Evolutionary conservation across 1,140 invertebrate genomes (phyloP).

Genomic region (Drosophila mojavensis): DNA sequence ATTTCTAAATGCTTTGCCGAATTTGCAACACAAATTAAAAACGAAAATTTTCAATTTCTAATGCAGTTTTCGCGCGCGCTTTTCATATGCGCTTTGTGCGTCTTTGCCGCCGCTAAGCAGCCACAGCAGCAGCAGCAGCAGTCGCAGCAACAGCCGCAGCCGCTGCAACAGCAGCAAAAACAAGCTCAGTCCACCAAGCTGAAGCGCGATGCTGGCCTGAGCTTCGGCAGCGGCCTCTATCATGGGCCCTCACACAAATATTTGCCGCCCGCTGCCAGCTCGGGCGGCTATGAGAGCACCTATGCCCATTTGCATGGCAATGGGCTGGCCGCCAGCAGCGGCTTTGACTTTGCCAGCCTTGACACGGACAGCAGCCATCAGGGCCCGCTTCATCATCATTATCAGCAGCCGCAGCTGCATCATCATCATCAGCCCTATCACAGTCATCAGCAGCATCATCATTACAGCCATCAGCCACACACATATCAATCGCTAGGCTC

Average conservation of each 20-base stretch:
- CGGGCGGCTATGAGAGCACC: constrained; percentile 41
- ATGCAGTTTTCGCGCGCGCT: constrained; percentile 20
- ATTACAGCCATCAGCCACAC: constrained; percentile 18
- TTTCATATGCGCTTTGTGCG: constrained; percentile 8
- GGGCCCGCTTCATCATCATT: constrained; percentile 6
- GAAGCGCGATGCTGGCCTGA: constrained; percentile 48
- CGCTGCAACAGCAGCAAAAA: constrained; percentile 15
- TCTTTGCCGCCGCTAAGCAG: constrained; percentile 20
- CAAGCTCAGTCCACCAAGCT: constrained; percentile 24
- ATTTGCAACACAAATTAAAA: not conserved
- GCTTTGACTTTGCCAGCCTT: constrained; percentile 59
- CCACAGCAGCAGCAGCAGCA: not conserved
- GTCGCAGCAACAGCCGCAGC: constrained; percentile 16
- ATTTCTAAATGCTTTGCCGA: constrained; percentile 1
- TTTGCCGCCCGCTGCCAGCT: constrained; percentile 46
- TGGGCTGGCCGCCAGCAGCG: constrained; percentile 39
- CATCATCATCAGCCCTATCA: constrained; percentile 12
- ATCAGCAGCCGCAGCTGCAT: not conserved
- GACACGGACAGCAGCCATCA: constrained; percentile 27
- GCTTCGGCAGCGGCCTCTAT: constrained; percentile 52
- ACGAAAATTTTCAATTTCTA: constrained; percentile 11
- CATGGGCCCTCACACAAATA: constrained; percentile 74
- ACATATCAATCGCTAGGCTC: constrained; percentile 19
- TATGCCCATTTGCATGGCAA: constrained; percentile 47
- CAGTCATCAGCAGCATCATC: constrained; percentile 14